Conservation (phyloP, 2,113 vertebrate genomes). For the Channa argus region DNA sequence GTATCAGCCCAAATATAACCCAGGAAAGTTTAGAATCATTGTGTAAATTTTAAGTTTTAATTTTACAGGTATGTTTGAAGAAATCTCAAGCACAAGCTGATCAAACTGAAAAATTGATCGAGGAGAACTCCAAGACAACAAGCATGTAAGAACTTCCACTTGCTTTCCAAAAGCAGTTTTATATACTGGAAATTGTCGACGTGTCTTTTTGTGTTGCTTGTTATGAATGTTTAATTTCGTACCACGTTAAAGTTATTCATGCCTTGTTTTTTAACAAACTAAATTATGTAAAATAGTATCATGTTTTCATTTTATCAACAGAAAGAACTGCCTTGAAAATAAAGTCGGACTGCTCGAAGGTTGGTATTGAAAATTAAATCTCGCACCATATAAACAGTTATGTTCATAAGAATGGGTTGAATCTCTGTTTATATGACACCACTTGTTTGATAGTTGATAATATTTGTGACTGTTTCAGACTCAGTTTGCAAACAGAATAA, state of each 20-base stretch:
- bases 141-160: conserved; percentile 82
- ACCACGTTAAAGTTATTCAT: not conserved
- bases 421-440: not conserved
- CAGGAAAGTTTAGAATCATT: not conserved
- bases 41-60: not conserved
- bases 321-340: conserved; percentile 89
- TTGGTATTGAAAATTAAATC: conserved; percentile 63
- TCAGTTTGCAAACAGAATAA: conserved; percentile 84
- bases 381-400: not conserved
- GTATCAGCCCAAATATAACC: not conserved
- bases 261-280: not conserved
- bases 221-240: not conserved
- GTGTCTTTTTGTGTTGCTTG: not conserved
- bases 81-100: conserved; percentile 84
- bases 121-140: conserved; percentile 86
- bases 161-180: not conserved
- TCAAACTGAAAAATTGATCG: conserved; percentile 84
- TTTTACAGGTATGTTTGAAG: conserved; percentile 86
- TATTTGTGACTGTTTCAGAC: conserved; percentile 76
- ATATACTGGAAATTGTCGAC: too few relatives aligned
- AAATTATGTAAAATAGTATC: not conserved
- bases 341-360: conserved; percentile 91
- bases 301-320: conserved; percentile 68
- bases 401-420: not conserved
- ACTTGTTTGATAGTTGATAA: not conserved